Evolutionary conservation across 2,888 invertebrate genomes (phyloP), one percentile per base, ranked within the genome.

Genomic region (Agapostemon virescens): DNA sequence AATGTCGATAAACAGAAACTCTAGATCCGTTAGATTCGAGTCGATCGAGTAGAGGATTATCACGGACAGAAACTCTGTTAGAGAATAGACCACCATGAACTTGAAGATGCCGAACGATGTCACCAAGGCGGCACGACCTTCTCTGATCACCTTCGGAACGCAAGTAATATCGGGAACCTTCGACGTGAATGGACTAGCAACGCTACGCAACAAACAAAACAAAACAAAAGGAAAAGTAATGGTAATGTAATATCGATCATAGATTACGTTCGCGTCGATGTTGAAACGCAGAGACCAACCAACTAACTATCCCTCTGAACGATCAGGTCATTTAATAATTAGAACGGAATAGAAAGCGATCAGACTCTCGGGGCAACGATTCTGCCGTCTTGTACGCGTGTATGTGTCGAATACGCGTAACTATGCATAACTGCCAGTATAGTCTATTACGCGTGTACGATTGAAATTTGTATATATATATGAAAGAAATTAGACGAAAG

Each of bases 91-190:
- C 75, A 97, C 97, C 97, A 98, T 98, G 93, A 97, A 98, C 91
- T 98, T 98, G 93, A 98, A 97, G 76, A 97, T 96, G 6, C 97
- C 97, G 93, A 98, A 98, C 63, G 97, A 97, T 0, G 98, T 98
- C 82, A 97, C 97, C 83, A 98, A 93, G 0, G 98, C 97, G 87
- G 97, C 97, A 9, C 98, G 94, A 15, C 98, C 98, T 93, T 98
- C 97, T 82, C 96, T 94, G 84, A 97, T 96, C 9, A 97, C 94
- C 83, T 95, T 94, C 45, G 96, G 96, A 71, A 98, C 96, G 93
- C 98, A 98, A 15, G 95, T 95, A 85, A 98, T 97, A 92, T 98
- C 96, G 75, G 96, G 95, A 81, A 95, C 94, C 86, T 95, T 95
- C 0, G 98, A 98, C 0, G 98, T 98, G 92, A 98, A 98, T 13